These are phyloP conservation scores for Erethizon dorsatum DNA, from an alignment of 2,797 vertebrate species.

Conservation along the genomic window DNA sequence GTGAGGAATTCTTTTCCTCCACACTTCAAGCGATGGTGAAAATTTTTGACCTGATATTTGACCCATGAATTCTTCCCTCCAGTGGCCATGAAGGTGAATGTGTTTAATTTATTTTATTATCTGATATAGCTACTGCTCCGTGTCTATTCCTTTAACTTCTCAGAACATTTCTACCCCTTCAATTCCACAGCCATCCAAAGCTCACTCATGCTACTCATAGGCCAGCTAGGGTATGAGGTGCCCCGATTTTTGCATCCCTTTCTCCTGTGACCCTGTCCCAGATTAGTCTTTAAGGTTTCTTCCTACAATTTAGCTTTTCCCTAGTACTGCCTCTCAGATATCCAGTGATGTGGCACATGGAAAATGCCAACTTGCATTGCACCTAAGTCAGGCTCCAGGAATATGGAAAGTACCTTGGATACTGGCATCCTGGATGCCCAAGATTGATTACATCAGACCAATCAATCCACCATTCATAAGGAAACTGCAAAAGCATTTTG, in stretches of 20 bases:
- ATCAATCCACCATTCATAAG: not conserved
- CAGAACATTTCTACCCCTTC: not conserved
- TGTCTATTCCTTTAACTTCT: not conserved
- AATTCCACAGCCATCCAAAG: not conserved
- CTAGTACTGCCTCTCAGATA: not conserved
- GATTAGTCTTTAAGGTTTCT: not conserved
- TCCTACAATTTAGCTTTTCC: not conserved
- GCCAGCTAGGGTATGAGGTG: not conserved
- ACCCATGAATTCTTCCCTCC: not conserved
- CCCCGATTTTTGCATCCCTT: not conserved
- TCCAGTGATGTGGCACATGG: not conserved
- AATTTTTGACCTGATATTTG: not conserved
- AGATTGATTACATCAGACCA: not conserved
- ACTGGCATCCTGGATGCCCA: not conserved
- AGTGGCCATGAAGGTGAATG: not conserved
- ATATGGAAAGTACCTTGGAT: not conserved
- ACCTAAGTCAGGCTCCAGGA: not conserved
- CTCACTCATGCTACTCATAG: not conserved
- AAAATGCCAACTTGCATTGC: not conserved
- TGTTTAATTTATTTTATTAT: constrained; percentile 4
- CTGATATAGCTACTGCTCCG: not conserved
- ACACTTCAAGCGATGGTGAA: not conserved
- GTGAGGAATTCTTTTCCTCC: not conserved
- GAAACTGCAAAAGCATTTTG: not conserved
- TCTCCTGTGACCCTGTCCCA: not conserved